A percentile compares a stretch with the other conserved stretches of the same genome.
Evolutionary conservation across 2,797 vertebrate genomes (phyloP).

Genomic region (Hyperoplus lanceolatus): DNA sequence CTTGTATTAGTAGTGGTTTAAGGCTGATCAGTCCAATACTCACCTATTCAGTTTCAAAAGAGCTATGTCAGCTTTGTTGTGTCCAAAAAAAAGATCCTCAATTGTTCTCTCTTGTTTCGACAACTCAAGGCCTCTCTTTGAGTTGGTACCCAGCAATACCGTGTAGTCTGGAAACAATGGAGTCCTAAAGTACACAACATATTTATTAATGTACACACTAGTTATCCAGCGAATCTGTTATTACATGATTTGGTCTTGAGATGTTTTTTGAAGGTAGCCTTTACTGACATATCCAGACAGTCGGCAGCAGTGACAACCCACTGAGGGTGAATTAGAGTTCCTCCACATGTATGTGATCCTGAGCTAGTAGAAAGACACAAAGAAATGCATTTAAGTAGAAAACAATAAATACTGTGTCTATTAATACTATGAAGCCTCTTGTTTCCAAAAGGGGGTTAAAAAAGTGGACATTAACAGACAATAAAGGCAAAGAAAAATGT

Average conservation of each 20-base stretch:
- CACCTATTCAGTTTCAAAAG: conserved; percentile 92
- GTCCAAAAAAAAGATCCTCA: conserved; percentile 83
- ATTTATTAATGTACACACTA: conserved; percentile 1
- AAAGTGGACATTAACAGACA: background rate
- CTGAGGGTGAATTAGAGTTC: conserved; percentile 90
- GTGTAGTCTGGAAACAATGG: conserved; percentile 80
- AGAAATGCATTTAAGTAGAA: background rate
- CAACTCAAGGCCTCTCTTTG: conserved; percentile 65
- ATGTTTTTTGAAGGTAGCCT: background rate
- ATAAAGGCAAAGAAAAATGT: background rate
- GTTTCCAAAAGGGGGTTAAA: too few relatives aligned
- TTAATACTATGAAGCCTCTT: too few relatives aligned
- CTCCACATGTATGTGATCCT: conserved; percentile 92
- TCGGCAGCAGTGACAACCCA: conserved; percentile 96
- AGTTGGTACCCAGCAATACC: conserved; percentile 88
- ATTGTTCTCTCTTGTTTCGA: conserved; percentile 86
- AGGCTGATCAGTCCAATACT: conserved; percentile 5
- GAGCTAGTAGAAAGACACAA: conserved; percentile 69
- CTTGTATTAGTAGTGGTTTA: too few relatives aligned
- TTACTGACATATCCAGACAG: conserved; percentile 91
- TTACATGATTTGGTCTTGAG: background rate
- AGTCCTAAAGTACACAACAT: conserved; percentile 35
- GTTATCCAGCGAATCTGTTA: background rate
- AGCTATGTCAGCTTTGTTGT: conserved; percentile 87
- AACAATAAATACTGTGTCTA: background rate